A percentile compares a stretch with the other conserved stretches of the same genome.
Evolutionary conservation across 2,797 vertebrate genomes (phyloP).

Genomic region (Bradypodion ventrale): DNA sequence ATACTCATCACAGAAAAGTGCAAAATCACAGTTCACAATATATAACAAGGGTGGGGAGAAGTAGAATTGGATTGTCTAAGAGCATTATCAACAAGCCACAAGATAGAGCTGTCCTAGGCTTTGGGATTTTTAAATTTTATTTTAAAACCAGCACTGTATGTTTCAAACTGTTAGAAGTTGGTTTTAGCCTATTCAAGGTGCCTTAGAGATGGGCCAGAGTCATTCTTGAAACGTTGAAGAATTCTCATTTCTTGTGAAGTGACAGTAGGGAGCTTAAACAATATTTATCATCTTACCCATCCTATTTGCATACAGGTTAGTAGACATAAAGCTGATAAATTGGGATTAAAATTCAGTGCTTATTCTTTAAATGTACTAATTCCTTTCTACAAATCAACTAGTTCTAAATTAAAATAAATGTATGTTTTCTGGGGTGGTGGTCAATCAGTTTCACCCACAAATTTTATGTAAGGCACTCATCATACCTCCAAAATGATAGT

Average conservation of each 20-base stretch:
- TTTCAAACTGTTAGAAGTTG: no score
- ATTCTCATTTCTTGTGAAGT: constrained; percentile 16
- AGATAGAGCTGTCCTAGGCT: neutral
- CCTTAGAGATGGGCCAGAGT: no score
- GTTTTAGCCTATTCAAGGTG: no score
- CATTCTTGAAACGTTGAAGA: no score
- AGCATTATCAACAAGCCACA: no score
- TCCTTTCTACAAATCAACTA: constrained; percentile 12
- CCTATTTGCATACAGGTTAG: constrained; percentile 13
- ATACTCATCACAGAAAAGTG: fast-evolving
- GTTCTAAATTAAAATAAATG: no score
- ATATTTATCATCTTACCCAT: constrained; percentile 43
- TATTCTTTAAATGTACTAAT: neutral
- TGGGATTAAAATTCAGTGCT: constrained; percentile 44
- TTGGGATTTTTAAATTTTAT: neutral
- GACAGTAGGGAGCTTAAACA: constrained; percentile 20
- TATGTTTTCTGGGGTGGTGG: no score
- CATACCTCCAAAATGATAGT: no score
- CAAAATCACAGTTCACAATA: constrained; percentile 8
- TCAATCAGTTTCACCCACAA: no score
- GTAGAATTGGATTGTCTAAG: fast-evolving
- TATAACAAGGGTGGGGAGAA: neutral
- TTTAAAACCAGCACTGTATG: no score
- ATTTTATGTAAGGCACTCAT: no score
- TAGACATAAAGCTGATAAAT: constrained; percentile 27